Base-by-base conservation (phyloP, 2,113 vertebrate genomes). In the Mustelus asterias region DNA sequence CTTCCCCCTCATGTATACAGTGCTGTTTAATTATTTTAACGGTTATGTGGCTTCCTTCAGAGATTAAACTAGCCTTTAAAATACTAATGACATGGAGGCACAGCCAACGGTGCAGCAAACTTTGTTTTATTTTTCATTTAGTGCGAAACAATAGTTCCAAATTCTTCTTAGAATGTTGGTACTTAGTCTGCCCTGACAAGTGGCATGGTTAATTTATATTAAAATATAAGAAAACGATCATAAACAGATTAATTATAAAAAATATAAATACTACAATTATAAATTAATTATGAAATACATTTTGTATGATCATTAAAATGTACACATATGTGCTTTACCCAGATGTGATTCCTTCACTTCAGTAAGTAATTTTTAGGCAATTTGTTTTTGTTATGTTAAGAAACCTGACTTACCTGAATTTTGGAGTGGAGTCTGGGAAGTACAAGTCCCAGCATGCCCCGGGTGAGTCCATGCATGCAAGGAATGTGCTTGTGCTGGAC, bases 91-190 rank as follows among this genome's bases (percentile, higher is more conserved):
- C 54, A 90, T 26, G 26, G 26, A 13, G 54, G 26, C 10, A 58
- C 11, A 26, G 86, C 6, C 10, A 89, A 60, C 3, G 48, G 58
- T 90, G 26, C 88, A 60, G 48, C 88, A 90, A 90, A 24, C 3
- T 90, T 90, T 60, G 13, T 88, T 60, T 90, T 60, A 60, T 58
- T 90, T 60, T 60, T 90, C 48, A 90, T 90, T 60, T 90, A 60
- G 26, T 29, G 60, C 4, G 16, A 63, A 90, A 80, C 14, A 41
- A 33, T 60, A 6, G 54, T 60, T 90, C 54, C 29, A 58, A 60
- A 58, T 90, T 54, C 26, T 33, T 58, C 24, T 90, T 60, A 29
- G 48, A 14, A 90, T 58, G 29, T 90, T 33, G 54, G 54, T 60
- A 11, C 54, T n/a, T 90, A 33, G 22, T 6, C 26, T 58, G 58